These are phyloP conservation scores for Autographa pulchrina DNA, from an alignment of 2,888 invertebrate genomes.

Conservation along the genomic window DNA sequence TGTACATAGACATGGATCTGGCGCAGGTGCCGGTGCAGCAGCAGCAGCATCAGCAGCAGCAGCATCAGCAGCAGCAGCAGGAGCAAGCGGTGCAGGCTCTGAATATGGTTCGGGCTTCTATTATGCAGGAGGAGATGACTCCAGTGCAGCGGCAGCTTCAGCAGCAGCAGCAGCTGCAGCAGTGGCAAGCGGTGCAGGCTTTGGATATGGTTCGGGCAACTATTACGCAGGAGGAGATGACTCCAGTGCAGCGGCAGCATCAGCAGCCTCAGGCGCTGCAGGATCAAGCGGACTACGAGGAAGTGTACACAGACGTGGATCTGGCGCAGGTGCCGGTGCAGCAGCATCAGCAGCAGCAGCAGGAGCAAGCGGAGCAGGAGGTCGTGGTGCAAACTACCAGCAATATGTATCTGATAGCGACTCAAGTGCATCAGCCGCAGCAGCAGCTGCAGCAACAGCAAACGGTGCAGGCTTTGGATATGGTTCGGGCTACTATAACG, in stretches of 20 bases:
- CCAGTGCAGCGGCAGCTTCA: constrained; percentile 25
- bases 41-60: constrained; percentile 15
- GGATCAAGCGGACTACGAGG: no score
- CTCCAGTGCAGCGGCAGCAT: no score
- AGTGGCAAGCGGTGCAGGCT: constrained; percentile 9
- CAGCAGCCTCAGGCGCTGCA: no score
- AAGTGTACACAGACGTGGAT: neutral
- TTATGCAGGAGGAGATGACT: no score
- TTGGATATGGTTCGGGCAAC: no score
- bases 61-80: no score
- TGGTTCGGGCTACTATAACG: no score
- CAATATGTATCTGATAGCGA: neutral
- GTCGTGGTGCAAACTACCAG: no score
- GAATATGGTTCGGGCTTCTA: neutral
- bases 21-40: constrained; percentile 1
- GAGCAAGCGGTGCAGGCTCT: no score
- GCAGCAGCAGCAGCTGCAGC: constrained; percentile 43
- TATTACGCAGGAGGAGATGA: no score
- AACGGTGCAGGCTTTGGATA: neutral
- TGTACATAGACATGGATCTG: constrained; percentile 19
- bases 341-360: constrained; percentile 23
- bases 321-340: constrained; percentile 15
- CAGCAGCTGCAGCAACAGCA: neutral
- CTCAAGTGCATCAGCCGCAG: constrained; percentile 16
- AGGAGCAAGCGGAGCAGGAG: neutral